These are phyloP conservation scores for Pseudomyrmex concolor DNA, from an alignment of 1,140 invertebrate genomes.

Conservation along the genomic window DNA sequence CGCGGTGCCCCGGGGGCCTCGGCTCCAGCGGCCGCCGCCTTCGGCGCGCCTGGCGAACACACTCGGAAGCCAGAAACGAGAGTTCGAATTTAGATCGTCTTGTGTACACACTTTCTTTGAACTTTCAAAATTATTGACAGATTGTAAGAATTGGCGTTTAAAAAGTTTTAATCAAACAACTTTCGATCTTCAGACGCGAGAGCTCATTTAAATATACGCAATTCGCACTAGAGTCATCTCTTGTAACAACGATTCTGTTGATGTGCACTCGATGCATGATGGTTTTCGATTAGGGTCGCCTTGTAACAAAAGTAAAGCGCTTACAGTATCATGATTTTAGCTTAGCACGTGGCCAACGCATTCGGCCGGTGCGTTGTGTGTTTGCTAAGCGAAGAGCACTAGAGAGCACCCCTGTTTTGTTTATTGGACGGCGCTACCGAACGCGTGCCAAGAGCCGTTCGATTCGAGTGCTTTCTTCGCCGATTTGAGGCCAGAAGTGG, in stretches of 20 bases:
- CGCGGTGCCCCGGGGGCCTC: constrained; percentile 38
- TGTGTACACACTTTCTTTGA: constrained; percentile 11
- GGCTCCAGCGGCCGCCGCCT: constrained; percentile 61
- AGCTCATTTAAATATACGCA: constrained; percentile 6
- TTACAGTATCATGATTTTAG: constrained; percentile 84
- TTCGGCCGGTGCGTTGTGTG: constrained; percentile 75
- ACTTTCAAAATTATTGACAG: constrained; percentile 21
- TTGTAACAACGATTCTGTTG: constrained; percentile 23
- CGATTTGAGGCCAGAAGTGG: constrained; percentile 59
- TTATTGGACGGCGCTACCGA: constrained; percentile 76
- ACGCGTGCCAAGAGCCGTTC: constrained; percentile 60
- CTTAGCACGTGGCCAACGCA: constrained; percentile 79
- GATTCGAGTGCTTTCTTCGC: constrained; percentile 59
- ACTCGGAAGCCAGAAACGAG: constrained; percentile 78
- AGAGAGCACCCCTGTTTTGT: constrained; percentile 63
- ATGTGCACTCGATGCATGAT: constrained; percentile 67
- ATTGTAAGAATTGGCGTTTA: background rate
- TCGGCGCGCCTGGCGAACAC: constrained; percentile 57
- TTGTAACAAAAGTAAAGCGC: constrained; percentile 77
- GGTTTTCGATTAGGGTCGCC: constrained; percentile 50
- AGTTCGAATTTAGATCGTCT: constrained; percentile 35
- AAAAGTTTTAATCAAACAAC: background rate
- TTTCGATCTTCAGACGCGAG: background rate
- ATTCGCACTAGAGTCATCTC: background rate
- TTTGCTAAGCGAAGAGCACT: constrained; percentile 76